Conservation (phyloP, 2,888 invertebrate genomes). For the Mechanitis messenoides region DNA sequence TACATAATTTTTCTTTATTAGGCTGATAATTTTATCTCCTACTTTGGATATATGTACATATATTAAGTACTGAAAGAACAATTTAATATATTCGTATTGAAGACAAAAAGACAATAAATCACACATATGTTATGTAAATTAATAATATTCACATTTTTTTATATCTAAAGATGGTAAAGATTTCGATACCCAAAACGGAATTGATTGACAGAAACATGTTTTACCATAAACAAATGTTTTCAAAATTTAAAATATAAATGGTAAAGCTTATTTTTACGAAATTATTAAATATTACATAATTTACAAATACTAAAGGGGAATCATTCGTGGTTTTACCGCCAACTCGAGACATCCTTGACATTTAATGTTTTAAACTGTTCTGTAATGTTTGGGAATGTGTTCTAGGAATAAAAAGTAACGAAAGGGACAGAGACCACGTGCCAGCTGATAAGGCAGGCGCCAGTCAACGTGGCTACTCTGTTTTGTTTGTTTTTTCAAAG, state of each 20-base stretch:
- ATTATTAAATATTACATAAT: slow-evolving; percentile 2
- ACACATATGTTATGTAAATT: slow-evolving; percentile 31
- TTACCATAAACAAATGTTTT: slow-evolving; percentile 53
- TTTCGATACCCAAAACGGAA: slow-evolving; percentile 62
- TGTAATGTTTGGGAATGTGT: slow-evolving; percentile 41
- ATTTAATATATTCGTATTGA: slow-evolving; percentile 3
- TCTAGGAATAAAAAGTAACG: slow-evolving; percentile 52
- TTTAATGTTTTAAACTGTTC: slow-evolving; percentile 10
- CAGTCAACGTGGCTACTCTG: slow-evolving; percentile 45
- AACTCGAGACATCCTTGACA: slow-evolving; percentile 1
- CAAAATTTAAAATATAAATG: slow-evolving; percentile 34
- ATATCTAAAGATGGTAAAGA: slow-evolving; percentile 50
- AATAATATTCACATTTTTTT: slow-evolving; percentile 30
- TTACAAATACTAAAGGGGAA: slow-evolving; percentile 1
- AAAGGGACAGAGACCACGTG: slow-evolving; percentile 53
- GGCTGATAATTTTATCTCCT: slow-evolving; percentile 49
- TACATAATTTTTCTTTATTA: slow-evolving; percentile 60
- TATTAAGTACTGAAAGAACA: neutral
- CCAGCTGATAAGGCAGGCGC: slow-evolving; percentile 60
- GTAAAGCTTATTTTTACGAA: slow-evolving; percentile 21
- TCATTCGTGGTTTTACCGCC: neutral
- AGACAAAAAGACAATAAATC: slow-evolving; percentile 27
- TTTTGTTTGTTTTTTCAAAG: slow-evolving; percentile 41
- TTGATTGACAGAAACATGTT: slow-evolving; percentile 61
- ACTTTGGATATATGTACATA: slow-evolving; percentile 33